Conservation (phyloP, 2,113 vertebrate genomes). For the Dromaius novaehollandiae region DNA sequence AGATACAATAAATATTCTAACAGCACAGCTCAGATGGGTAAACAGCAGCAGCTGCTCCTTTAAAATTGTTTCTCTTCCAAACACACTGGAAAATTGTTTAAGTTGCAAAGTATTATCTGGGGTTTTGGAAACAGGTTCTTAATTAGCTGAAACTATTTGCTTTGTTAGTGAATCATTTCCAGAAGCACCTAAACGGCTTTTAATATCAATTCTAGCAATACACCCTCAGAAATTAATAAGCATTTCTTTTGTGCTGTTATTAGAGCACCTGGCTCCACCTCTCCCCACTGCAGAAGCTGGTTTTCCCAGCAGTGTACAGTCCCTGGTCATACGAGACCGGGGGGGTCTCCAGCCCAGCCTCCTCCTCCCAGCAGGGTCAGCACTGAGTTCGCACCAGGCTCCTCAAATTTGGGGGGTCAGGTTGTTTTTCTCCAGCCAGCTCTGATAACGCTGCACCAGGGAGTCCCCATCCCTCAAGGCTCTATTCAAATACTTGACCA, state of each 20-base stretch:
- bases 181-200: conserved; percentile 47
- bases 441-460: no score
- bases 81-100: conserved; percentile 38
- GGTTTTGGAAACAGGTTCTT: conserved; percentile 49
- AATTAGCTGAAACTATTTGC: conserved; percentile 59
- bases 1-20: background rate
- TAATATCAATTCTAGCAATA: conserved; percentile 19
- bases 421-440: no score
- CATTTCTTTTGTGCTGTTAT: background rate
- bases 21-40: background rate
- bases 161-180: conserved; percentile 33
- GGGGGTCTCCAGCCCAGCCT: no score
- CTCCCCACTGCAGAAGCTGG: background rate
- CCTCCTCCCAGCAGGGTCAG: no score
- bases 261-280: background rate
- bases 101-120: conserved; percentile 54
- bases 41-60: background rate
- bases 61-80: conserved; percentile 36
- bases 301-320: no score
- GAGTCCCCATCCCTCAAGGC: no score
- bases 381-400: no score
- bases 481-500: no score
- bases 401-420: no score
- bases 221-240: background rate
- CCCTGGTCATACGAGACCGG: no score